Evolutionary conservation across 2,113 vertebrate genomes (phyloP), one percentile per base, ranked within the genome.

Genomic region (Cynocephalus volans): DNA sequence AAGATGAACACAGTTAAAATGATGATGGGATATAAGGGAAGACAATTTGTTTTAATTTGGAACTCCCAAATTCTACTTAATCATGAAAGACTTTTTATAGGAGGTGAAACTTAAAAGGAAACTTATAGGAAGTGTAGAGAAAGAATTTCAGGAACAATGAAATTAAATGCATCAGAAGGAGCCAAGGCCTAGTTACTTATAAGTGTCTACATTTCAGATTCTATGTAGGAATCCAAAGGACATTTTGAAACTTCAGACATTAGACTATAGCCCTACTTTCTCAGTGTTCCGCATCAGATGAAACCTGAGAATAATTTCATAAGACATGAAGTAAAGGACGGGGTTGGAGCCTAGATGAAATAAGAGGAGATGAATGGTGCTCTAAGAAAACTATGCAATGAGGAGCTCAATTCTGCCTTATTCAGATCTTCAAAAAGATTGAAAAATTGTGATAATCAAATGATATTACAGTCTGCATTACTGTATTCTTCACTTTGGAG

Each of bases 381-480:
- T 70, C 17, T 62, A 90, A 91, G 56, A 93, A 97, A 95, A 92
- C 36, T 95, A 77, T 33, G 60, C 77, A 96, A 91, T 82, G 93
- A 80, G 91, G 52, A 93, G 19, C 81, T 97, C 11, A 12, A 60
- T 88, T 87, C 70, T 86, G 62, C n/a, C 90, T 95, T 96, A 95
- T 95, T 97, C 94, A 48, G 24, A 97, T 95, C 94, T 97, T 97
- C 90, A 96, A 96, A 97, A 97, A 97, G 79, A 96, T 50, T 73
- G 92, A 96, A 97, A 97, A 97, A 90, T 96, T 95, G 84, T 97
- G 64, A 97, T 98, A 97, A 98, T 98, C 97, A 98, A 92, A 88
- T 96, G 95, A 96, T 81, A 97, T 97, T 98, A 97, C 31, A 88
- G 95, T 72, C 62, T 88, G 33, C 72, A 92, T 97, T 96, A 97